Conservation (phyloP, 2,113 vertebrate species). For the Dicrurus megarhynchus region DNA sequence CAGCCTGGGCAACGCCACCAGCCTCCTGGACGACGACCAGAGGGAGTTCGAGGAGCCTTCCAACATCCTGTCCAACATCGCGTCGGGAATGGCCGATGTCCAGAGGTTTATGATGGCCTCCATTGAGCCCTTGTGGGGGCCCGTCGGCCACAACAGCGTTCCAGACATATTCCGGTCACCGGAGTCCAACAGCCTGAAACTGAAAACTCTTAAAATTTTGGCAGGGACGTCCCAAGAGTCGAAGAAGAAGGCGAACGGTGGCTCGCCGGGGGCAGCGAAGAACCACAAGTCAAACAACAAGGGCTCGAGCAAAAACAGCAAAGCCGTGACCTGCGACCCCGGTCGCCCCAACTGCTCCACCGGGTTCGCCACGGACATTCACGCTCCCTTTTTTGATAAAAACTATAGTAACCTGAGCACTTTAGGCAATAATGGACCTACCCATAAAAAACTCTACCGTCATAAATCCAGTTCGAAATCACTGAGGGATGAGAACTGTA, state of each 20-base stretch:
- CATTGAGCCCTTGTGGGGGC: slow-evolving; percentile 95
- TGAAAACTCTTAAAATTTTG: slow-evolving; percentile 98
- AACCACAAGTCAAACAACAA: slow-evolving; percentile 87
- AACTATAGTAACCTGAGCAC: slow-evolving; percentile 89
- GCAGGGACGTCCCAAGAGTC: slow-evolving; percentile 91
- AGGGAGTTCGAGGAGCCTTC: slow-evolving; percentile 97
- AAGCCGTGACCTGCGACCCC: slow-evolving; percentile 82
- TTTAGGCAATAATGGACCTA: slow-evolving; percentile 89
- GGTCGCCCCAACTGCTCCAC: slow-evolving; percentile 81
- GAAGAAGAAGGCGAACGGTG: slow-evolving; percentile 86
- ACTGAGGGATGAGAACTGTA: slow-evolving; percentile 94
- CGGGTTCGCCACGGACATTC: slow-evolving; percentile 74
- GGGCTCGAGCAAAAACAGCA: slow-evolving; percentile 86
- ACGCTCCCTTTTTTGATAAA: slow-evolving; percentile 89
- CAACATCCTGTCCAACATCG: slow-evolving; percentile 98
- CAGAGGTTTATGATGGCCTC: slow-evolving; percentile 99
- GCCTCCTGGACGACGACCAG: slow-evolving; percentile 91
- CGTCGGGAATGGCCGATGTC: slow-evolving; percentile 98
- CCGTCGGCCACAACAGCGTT: slow-evolving; percentile 75
- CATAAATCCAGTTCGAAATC: slow-evolving; percentile 98
- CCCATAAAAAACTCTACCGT: slow-evolving; percentile 99
- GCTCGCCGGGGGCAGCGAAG: slow-evolving; percentile 78
- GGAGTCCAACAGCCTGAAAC: slow-evolving; percentile 94
- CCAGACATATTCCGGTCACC: slow-evolving; percentile 87
- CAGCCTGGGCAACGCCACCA: slow-evolving; percentile 70